These are phyloP conservation scores for Corythucha ciliata DNA, from an alignment of 2,888 invertebrate genomes.

Conservation along the genomic window DNA sequence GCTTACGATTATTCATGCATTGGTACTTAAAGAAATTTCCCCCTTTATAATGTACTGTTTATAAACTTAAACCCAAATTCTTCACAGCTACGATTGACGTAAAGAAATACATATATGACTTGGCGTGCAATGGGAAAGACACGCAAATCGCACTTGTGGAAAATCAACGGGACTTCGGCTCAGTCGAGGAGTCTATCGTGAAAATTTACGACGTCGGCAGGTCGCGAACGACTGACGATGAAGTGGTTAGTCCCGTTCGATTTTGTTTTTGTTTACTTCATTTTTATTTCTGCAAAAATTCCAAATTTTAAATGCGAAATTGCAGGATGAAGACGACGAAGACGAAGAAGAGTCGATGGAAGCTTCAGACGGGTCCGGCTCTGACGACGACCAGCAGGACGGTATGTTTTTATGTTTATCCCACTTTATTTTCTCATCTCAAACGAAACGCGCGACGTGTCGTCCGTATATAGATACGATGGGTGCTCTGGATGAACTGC, in stretches of 20 bases:
- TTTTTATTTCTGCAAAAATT: background rate
- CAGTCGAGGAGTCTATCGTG: conserved; percentile 80
- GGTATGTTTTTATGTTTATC: no score
- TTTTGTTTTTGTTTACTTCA: no score
- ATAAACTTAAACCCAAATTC: conserved; percentile 5
- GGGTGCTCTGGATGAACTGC: no score
- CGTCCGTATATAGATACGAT: no score
- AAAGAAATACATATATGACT: conserved; percentile 76
- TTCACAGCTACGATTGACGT: conserved; percentile 81
- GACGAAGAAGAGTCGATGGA: conserved; percentile 53
- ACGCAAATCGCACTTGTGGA: conserved; percentile 86
- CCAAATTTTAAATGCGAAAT: background rate
- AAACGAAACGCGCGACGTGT: no score
- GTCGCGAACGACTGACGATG: conserved; percentile 77
- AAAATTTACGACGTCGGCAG: conserved; percentile 88
- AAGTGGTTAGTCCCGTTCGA: conserved; percentile 52
- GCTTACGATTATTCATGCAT: conserved; percentile 89
- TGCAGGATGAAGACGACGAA: conserved; percentile 45
- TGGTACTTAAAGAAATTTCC: conserved; percentile 45
- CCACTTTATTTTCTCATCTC: no score
- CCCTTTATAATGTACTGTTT: conserved; percentile 10
- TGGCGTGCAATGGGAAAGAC: conserved; percentile 73
- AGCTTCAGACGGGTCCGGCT: conserved; percentile 46
- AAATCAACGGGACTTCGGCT: conserved; percentile 72
- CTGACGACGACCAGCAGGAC: conserved; percentile 27